Evolutionary conservation across 1,140 invertebrate genomes (phyloP).

Genomic region (Hormaphis cornu): DNA sequence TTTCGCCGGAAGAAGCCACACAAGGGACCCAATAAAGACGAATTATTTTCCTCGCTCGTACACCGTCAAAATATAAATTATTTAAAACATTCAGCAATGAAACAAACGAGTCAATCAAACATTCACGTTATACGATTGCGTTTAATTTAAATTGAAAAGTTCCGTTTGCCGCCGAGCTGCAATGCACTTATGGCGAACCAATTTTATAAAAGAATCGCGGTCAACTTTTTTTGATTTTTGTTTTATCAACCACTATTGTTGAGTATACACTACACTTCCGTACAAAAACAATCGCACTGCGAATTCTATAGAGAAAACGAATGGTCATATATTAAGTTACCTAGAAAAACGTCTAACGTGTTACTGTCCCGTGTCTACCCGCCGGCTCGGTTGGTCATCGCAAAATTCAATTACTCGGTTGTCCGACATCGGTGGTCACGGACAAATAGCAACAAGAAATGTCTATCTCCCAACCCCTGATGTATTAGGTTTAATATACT

Average conservation of each 20-base stretch:
- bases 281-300: constrained; percentile 24
- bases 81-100: constrained; percentile 21
- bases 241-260: too few relatives aligned
- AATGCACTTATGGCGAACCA: not conserved
- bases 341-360: constrained; percentile 18
- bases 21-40: not conserved
- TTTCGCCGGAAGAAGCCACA: constrained; percentile 13
- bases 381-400: not conserved
- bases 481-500: constrained; percentile 8
- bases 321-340: constrained; percentile 15
- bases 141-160: constrained; percentile 29
- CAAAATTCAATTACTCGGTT: constrained; percentile 16
- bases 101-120: constrained; percentile 23
- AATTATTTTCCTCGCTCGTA: constrained; percentile 10
- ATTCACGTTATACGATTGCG: not conserved
- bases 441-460: constrained; percentile 11
- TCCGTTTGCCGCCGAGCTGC: not conserved
- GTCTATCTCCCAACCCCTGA: not conserved
- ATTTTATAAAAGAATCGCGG: not conserved
- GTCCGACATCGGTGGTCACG: not conserved
- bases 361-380: constrained; percentile 22
- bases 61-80: constrained; percentile 15
- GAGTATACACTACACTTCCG: too few relatives aligned
- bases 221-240: not conserved
- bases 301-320: constrained; percentile 4